A percentile compares a stretch with the other conserved stretches of the same genome.
Evolutionary conservation across 2,797 vertebrate species (phyloP).

Genomic region (Lithobates pipiens): DNA sequence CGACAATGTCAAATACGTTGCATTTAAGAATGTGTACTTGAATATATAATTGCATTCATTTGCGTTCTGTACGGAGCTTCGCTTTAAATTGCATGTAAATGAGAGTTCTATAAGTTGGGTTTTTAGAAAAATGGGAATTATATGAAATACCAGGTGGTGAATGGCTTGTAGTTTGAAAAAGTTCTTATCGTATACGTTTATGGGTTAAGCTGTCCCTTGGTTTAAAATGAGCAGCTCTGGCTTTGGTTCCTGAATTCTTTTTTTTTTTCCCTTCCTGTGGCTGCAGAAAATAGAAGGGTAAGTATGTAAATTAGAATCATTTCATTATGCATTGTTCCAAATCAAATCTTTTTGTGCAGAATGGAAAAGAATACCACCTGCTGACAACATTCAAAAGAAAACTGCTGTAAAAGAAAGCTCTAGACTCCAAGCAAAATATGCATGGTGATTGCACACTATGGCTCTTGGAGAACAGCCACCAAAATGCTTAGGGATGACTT

Average conservation of each 20-base stretch:
- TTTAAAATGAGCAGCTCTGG: background rate
- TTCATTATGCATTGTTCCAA: conserved; percentile 57
- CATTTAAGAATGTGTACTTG: background rate
- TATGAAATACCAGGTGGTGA: background rate
- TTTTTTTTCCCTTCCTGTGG: conserved; percentile 18
- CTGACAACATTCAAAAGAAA: conserved; percentile 54
- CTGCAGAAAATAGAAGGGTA: conserved; percentile 32
- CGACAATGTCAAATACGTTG: too few species aligned
- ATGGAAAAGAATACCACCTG: conserved; percentile 54
- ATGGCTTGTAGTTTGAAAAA: background rate
- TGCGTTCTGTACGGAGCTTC: background rate
- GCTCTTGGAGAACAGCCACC: conserved; percentile 45
- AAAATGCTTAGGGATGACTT: conserved; percentile 34
- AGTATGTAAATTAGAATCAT: conserved; percentile 54
- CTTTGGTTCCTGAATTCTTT: background rate
- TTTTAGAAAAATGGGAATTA: background rate
- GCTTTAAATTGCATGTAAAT: background rate
- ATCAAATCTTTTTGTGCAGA: conserved; percentile 54
- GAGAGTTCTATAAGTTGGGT: too few species aligned
- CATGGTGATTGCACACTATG: conserved; percentile 36
- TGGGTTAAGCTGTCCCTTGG: conserved; percentile 12
- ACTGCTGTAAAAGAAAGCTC: conserved; percentile 25
- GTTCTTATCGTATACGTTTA: background rate
- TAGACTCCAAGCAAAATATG: conserved; percentile 49
- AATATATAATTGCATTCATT: background rate